Percentiles rank a stretch among this genome's conserved stretches.
phyloP scores from a whole-genome alignment of 53 echinoderm and acorn worm genomes.

The Holothuria leucospilota region DNA sequence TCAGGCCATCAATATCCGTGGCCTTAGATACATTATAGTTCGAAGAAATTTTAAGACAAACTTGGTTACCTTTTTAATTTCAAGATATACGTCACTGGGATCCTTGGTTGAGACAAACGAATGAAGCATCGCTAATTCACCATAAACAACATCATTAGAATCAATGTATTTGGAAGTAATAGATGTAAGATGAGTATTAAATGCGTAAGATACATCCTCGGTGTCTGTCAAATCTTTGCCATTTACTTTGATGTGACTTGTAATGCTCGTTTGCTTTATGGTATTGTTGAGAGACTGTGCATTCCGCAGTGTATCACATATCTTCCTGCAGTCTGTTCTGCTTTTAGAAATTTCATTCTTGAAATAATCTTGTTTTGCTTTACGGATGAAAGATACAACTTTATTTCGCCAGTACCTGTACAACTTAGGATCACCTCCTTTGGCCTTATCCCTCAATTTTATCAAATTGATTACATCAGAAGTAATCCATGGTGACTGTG shows the following conservation, averaged over 20 bases:
- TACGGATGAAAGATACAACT: background rate
- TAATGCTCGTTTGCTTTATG: constrained; percentile 1
- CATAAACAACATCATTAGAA: background rate
- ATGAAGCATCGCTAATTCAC: background rate
- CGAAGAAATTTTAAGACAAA: constrained; percentile 16
- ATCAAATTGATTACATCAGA: background rate
- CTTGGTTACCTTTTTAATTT: background rate
- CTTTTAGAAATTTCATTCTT: background rate
- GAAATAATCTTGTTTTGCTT: background rate
- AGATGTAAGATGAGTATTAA: too few species aligned
- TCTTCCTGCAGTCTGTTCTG: background rate
- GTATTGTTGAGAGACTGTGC: background rate
- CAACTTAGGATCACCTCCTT: background rate
- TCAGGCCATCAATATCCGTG: background rate
- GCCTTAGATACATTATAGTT: background rate
- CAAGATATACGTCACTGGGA: background rate
- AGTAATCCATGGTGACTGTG: background rate
- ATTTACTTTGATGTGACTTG: constrained; percentile 1
- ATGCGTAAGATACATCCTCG: too few species aligned
- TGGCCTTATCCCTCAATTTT: constrained; percentile 11
- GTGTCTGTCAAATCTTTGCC: constrained; percentile 16
- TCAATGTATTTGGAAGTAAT: background rate
- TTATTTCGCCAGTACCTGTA: background rate
- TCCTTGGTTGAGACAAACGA: background rate
- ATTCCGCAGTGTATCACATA: background rate